phyloP scores from a whole-genome alignment of 2,797 vertebrate species.

The Rhynchonycteris naso region DNA sequence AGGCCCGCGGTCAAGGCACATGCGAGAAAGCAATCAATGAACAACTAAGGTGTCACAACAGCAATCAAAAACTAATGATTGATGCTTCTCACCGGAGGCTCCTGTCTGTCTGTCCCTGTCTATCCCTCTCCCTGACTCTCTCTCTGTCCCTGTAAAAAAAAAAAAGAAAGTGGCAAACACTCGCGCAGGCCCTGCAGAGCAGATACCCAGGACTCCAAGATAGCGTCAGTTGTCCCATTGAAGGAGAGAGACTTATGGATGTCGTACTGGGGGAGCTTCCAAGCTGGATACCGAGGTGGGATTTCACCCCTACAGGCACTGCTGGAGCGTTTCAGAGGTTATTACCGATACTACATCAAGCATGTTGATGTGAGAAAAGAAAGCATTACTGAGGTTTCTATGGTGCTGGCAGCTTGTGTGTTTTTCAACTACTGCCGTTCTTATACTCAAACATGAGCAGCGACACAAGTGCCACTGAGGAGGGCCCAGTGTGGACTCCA shows the following conservation, averaged over 20 bases:
- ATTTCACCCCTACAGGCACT: conserved; percentile 92
- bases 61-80: too few species aligned
- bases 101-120: too few species aligned
- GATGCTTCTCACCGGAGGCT: too few species aligned
- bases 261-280: conserved; percentile 94
- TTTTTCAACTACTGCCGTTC: conserved; percentile 92
- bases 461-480: conserved; percentile 95
- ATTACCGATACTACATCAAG: conserved; percentile 92
- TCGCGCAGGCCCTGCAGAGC: too few species aligned
- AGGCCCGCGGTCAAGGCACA: too few species aligned
- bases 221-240: conserved; percentile 75
- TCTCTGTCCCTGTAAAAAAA: too few species aligned
- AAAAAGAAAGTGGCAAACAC: background rate
- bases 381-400: conserved; percentile 91
- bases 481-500: background rate
- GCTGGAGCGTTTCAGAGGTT: conserved; percentile 85
- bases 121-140: too few species aligned
- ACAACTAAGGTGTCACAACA: too few species aligned
- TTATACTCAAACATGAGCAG: conserved; percentile 94
- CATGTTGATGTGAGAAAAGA: conserved; percentile 95
- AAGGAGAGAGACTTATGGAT: conserved; percentile 92
- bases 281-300: conserved; percentile 89
- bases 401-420: conserved; percentile 91
- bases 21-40: too few species aligned
- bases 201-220: too few species aligned